Percentiles rank a stretch among this genome's conserved stretches.
Conservation (phyloP, 2,797 vertebrate genomes). For the Clamator glandarius region DNA sequence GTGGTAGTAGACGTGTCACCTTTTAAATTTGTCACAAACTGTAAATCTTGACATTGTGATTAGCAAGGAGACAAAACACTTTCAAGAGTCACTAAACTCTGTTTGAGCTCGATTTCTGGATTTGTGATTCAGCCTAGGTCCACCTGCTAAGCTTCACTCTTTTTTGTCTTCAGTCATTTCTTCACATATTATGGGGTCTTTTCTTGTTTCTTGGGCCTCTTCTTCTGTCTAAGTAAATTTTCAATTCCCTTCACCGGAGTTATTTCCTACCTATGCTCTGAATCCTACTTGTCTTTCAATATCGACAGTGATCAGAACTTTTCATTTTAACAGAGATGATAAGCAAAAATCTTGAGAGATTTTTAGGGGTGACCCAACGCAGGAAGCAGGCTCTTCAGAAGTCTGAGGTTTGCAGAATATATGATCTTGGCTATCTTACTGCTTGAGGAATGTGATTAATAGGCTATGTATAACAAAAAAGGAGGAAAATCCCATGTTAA, state of each 20-base stretch:
- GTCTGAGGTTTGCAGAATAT: not conserved
- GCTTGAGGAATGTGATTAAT: not conserved
- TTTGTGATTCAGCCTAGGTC: not conserved
- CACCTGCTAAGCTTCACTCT: not conserved
- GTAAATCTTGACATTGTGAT: not conserved
- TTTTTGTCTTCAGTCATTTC: not conserved
- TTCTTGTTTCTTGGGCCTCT: not conserved
- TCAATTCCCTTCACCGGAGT: not conserved
- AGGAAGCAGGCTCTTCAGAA: not conserved
- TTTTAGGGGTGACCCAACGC: not conserved
- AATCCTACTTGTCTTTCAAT: not conserved
- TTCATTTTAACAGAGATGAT: not conserved
- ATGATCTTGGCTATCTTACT: not conserved
- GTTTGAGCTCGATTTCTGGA: not conserved
- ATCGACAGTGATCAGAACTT: not conserved
- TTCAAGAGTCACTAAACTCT: not conserved
- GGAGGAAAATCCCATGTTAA: not conserved
- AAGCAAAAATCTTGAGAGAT: not conserved
- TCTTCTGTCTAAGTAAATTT: not conserved
- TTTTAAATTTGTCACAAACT: not conserved
- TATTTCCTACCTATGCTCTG: not conserved
- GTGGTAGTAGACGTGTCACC: not conserved
- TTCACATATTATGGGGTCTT: not conserved
- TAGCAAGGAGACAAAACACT: not conserved
- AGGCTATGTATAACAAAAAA: not conserved